Evolutionary conservation across 2,797 vertebrate genomes (phyloP), one percentile per base, ranked within the genome.

Genomic region (Ispidina picta): DNA sequence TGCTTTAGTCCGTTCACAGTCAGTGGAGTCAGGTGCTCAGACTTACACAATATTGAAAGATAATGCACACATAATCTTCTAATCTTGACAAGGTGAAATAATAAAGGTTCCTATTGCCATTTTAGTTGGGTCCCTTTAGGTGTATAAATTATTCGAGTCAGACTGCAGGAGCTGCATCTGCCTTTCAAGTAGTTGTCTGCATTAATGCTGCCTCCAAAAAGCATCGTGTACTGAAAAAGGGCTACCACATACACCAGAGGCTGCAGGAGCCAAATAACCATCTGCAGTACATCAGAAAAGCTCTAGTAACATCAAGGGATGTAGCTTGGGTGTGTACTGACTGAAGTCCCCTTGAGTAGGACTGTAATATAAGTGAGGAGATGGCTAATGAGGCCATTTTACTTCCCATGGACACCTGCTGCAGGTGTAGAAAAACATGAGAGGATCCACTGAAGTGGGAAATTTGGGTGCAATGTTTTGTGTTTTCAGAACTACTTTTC

Each of bases 31-130:
- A 26, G 55, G 66, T 78, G 63, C 49, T 93, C 72, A 46, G 78
- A 59, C 81, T 82, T 48, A 18, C 29, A 70, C 26, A 37, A 52
- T 37, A 28, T 25, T 86, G 81, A 70, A 79, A 58, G 83, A 56
- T 90, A 78, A 80, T 15, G 26, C 60, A 64, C 18, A 46, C n/a
- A 64, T 89, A 12, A 66, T 83, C 49, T 86, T 74, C 66, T 44
- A 35, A 31, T 86, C 72, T 84, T 86, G 60, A 68, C 54, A 77
- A 74, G 75, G 56, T 44, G 43, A 52, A 90, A 60, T n/a, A 87
- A 56, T 71, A 86, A 64, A 71, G n/a, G 41, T 39, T 94, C 66
- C n/a, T 43, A n/a, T 54, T 89, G 59, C 58, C 48, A 25, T 90
- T 96, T 83, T 64, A 21, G 14, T 43, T 54, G 29, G 20, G 49